Conservation (phyloP, 2,113 vertebrate species). For the Pterocles burchelli region DNA sequence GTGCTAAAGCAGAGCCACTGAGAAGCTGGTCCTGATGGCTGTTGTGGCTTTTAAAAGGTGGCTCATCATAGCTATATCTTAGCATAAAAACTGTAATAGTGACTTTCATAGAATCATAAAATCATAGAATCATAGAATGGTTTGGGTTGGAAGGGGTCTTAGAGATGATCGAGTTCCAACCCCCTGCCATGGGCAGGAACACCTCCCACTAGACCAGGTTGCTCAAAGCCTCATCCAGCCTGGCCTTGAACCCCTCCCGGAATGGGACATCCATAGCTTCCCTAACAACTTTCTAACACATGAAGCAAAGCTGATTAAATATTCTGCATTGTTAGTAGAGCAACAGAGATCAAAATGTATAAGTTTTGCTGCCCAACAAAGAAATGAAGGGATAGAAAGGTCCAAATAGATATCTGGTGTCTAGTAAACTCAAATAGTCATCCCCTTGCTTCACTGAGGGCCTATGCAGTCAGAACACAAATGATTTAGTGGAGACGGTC, state of each 20-base stretch:
- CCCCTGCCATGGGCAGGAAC: too few species aligned
- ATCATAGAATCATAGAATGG: too few species aligned
- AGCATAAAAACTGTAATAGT: not conserved
- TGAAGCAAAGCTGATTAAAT: not conserved
- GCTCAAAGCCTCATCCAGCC: too few species aligned
- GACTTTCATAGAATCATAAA: too few species aligned
- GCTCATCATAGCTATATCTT: not conserved
- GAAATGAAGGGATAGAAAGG: not conserved
- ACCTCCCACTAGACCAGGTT: too few species aligned
- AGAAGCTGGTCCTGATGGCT: not conserved
- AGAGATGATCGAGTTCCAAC: too few species aligned
- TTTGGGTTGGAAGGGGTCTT: too few species aligned
- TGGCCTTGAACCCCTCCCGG: too few species aligned
- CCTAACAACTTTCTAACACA: not conserved
- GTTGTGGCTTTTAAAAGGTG: not conserved
- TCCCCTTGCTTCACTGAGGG: not conserved
- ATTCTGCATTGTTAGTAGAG: not conserved
- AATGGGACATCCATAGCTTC: too few species aligned
- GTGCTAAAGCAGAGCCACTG: not conserved
- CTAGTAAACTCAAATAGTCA: not conserved
- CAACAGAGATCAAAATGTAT: not conserved
- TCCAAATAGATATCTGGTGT: not conserved
- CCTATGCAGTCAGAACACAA: not conserved
- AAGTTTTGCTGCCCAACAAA: not conserved
- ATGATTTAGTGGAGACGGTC: not conserved